Base-by-base conservation (phyloP, 1,140 invertebrate genomes). In the Meteorus sp. region DNA sequence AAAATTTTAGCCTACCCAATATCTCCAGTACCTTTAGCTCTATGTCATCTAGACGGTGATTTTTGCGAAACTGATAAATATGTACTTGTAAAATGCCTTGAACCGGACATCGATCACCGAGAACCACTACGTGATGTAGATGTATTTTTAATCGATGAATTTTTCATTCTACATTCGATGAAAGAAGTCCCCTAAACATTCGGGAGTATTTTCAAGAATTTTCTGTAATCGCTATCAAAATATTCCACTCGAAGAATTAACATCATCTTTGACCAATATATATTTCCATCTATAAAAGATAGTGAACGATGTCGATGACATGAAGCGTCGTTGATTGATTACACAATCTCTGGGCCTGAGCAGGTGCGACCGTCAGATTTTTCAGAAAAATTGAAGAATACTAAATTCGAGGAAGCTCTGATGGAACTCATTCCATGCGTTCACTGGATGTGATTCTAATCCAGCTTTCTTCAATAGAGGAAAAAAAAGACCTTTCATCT, bases 381-480 rank as follows among this genome's bases (percentile, higher is more conserved):
- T n/a, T n/a, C n/a, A n/a, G n/a, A n/a, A n/a, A n/a, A n/a, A n/a
- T n/a, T n/a, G n/a, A n/a, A n/a, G n/a, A n/a, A n/a, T n/a, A n/a
- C n/a, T n/a, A n/a, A n/a, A n/a, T n/a, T n/a, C n/a, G n/a, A n/a
- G n/a, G n/a, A n/a, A n/a, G n/a, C n/a, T n/a, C n/a, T n/a, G n/a
- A n/a, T n/a, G n/a, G n/a, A n/a, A n/a, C n/a, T n/a, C n/a, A 44
- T 72, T 77, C 41, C 76, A 78, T 64, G 74, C 75, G 7, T 58
- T 78, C 0, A 78, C 73, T 8, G 74, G 76, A 25, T 78, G 76
- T 62, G 76, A 78, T 56, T 78, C 64, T 56, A 78, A 78, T 62
- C 74, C 74, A 27, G 63, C 68, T 8, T 74, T 71, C 45, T 67
- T 60, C 9, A 65, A 55, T 8, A 70, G 66, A 66, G 69, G 68